Conservation (phyloP, 53 echinoderm and acorn worm genomes). For the Echinometra lucunter region DNA sequence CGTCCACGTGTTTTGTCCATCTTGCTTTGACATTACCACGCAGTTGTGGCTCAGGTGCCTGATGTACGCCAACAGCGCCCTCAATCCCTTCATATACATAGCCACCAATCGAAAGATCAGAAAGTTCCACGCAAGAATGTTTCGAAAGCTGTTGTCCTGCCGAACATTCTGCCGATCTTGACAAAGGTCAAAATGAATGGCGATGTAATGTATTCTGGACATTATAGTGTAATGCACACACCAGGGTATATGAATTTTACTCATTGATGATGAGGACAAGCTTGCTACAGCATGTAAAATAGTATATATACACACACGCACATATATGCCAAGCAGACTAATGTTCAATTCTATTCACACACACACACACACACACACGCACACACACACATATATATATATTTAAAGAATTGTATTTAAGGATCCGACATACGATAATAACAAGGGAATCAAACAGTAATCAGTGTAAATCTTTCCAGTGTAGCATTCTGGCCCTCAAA, state of each 20-base stretch:
- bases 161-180: neutral
- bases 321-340: too few species aligned
- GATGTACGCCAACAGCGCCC: conserved; percentile 75
- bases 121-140: conserved; percentile 37
- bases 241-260: neutral
- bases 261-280: neutral
- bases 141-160: neutral
- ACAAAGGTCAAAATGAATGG: neutral
- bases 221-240: neutral
- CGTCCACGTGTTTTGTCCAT: conserved; percentile 75
- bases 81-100: conserved; percentile 76
- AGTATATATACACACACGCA: too few species aligned
- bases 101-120: conserved; percentile 70
- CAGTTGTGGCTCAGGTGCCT: conserved; percentile 76
- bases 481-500: neutral
- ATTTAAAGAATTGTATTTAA: too few species aligned
- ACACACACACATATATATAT: too few species aligned
- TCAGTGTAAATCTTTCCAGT: neutral
- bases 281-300: neutral
- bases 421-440: neutral
- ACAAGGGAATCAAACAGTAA: neutral
- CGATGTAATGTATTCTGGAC: neutral
- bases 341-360: too few species aligned
- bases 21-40: conserved; percentile 61
- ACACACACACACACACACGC: too few species aligned